These are phyloP conservation scores for Plutella xylostella DNA, from an alignment of 2,888 invertebrate genomes.

Conservation along the genomic window DNA sequence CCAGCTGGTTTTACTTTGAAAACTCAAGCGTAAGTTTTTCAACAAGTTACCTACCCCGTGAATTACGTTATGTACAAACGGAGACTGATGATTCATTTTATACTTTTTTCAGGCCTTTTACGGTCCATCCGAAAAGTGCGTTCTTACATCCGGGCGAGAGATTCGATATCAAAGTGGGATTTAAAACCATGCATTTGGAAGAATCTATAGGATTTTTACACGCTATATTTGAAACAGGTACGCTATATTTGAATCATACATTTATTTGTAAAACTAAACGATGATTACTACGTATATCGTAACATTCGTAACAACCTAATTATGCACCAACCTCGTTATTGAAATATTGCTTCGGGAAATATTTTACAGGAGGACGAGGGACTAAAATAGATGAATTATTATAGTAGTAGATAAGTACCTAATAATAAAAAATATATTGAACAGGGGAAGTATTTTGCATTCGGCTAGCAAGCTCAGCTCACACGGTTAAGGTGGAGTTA, in stretches of 20 bases:
- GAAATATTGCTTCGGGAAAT: too few species aligned
- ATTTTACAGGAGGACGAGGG: too few species aligned
- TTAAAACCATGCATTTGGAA: slow-evolving; percentile 59
- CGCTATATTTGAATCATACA: not conserved
- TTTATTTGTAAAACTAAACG: too few species aligned
- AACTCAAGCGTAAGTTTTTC: slow-evolving; percentile 44
- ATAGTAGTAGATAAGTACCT: too few species aligned
- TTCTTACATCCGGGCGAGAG: slow-evolving; percentile 56
- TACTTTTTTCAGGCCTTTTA: slow-evolving; percentile 55
- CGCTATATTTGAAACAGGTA: slow-evolving; percentile 51
- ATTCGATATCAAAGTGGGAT: slow-evolving; percentile 57
- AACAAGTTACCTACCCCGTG: too few species aligned
- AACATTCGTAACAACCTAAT: too few species aligned
- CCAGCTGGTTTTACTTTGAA: slow-evolving; percentile 42
- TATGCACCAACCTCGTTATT: too few species aligned
- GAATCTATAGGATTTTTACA: slow-evolving; percentile 36
- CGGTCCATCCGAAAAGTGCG: slow-evolving; percentile 60
- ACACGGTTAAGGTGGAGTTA: slow-evolving; percentile 56
- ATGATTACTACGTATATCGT: too few species aligned
- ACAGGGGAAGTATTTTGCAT: slow-evolving; percentile 63
- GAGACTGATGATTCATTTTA: not conserved
- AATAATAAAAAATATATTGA: not conserved
- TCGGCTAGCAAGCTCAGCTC: slow-evolving; percentile 46
- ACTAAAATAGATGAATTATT: too few species aligned
- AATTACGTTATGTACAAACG: not conserved